Conservation (phyloP, 2,888 invertebrate species). For the Parelbella ahira region DNA sequence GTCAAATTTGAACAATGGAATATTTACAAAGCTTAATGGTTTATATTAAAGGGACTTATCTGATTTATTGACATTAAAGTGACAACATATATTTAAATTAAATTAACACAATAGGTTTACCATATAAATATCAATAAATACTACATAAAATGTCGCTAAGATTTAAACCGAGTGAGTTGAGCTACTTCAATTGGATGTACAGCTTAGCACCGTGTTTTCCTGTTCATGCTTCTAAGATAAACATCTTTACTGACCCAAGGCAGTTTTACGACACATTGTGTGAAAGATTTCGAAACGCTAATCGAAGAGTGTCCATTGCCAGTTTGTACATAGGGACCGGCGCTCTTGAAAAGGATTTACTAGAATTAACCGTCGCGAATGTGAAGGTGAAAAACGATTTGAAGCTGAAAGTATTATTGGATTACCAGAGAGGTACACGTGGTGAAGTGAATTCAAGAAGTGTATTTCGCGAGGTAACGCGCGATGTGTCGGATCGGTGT, state of each 20-base stretch:
- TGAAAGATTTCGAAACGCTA: conserved; percentile 84
- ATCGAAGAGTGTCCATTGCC: conserved; percentile 88
- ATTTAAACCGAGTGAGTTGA: conserved; percentile 66
- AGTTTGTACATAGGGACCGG: conserved; percentile 97
- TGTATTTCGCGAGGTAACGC: conserved; percentile 87
- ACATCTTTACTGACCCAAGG: conserved; percentile 87
- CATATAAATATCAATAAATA: too few species aligned
- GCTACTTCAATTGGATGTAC: conserved; percentile 82
- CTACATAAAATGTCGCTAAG: conserved; percentile 51
- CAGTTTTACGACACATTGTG: conserved; percentile 88
- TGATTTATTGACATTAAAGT: too few species aligned
- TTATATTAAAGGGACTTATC: too few species aligned
- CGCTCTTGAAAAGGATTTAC: conserved; percentile 87
- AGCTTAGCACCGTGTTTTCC: conserved; percentile 85
- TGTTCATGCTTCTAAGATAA: conserved; percentile 83
- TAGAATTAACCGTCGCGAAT: conserved; percentile 83
- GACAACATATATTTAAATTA: too few species aligned
- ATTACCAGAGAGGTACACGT: conserved; percentile 93
- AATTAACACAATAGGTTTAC: too few species aligned
- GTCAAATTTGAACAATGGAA: too few species aligned
- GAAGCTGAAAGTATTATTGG: conserved; percentile 89
- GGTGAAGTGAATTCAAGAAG: conserved; percentile 88
- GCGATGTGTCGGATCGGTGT: conserved; percentile 80
- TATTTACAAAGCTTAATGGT: too few species aligned
- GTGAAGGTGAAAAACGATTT: conserved; percentile 76